Conservation (phyloP, 2,888 invertebrate species). For the Drosophila meridiana region DNA sequence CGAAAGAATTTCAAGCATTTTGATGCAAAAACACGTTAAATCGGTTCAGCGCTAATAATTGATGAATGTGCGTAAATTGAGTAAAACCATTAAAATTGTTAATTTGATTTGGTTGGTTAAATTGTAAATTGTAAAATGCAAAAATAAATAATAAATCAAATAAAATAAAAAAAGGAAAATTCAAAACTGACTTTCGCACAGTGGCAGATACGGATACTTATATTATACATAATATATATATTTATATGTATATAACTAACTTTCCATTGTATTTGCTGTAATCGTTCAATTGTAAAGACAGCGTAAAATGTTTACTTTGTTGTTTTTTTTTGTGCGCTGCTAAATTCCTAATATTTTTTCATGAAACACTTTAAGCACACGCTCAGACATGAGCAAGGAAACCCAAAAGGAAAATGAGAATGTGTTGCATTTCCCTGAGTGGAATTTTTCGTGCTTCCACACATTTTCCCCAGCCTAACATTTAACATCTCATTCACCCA, state of each 20-base stretch:
- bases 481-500: not conserved
- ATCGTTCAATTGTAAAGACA: too few relatives aligned
- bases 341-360: not conserved
- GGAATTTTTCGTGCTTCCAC: slow-evolving; percentile 7
- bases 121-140: not conserved
- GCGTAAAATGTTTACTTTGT: too few relatives aligned
- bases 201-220: too few relatives aligned
- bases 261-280: too few relatives aligned
- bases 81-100: not conserved
- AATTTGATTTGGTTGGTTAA: not conserved
- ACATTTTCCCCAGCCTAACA: not conserved
- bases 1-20: too few relatives aligned
- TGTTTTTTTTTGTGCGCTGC: not conserved
- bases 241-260: not conserved
- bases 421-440: not conserved
- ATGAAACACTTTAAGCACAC: slow-evolving; percentile 3
- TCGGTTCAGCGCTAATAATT: not conserved
- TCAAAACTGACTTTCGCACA: not conserved
- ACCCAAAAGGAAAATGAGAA: slow-evolving; percentile 6
- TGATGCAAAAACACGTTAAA: not conserved
- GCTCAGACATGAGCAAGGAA: not conserved
- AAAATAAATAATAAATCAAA: too few relatives aligned
- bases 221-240: too few relatives aligned
- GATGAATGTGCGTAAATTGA: not conserved
- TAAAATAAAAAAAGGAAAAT: too few relatives aligned